Base-by-base conservation (phyloP, 2,888 invertebrate genomes). In the Zaprionus lineosus region DNA sequence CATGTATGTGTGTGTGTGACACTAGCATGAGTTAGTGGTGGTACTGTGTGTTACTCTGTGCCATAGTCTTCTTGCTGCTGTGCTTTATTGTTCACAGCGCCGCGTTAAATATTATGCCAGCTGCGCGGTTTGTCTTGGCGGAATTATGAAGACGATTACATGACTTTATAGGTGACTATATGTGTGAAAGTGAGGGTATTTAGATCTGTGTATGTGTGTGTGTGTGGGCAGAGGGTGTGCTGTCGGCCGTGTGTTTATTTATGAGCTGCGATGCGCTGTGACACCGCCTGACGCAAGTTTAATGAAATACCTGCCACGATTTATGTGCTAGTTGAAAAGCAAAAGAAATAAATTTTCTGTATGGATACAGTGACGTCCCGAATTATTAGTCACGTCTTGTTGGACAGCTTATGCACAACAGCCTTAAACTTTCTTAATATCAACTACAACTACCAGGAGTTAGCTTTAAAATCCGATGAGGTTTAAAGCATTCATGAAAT, bases 111-210 rank as follows among this genome's bases (percentile, higher is more conserved):
- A 78, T 84, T 84, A 77, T 74, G 64, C 72, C 63, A 74, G 59
- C 60, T 82, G 74, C 63, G 34, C 65, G 70, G 60, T 59, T 77
- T 74, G 77, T 73, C 84, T 77, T 79, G 65, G 58, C 41, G 74
- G 68, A 85, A 81, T 83, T 85, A 83, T 85, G 71, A 83, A 85
- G 79, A 81, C 85, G 85, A 85, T 81, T 81, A 79, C 81, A 81
- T 60, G 85, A 84, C 78, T 71, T 84, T 77, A 84, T 77, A 74
- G 82, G 72, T 63, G 65, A 60, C 52, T 69, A 61, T 65, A 60
- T 14, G 56, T 34, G n/a, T n/a, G n/a, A 24, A 31, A 12, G 24
- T 43, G 41, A 61, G 50, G 33, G n/a, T n/a, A n/a, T n/a, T n/a
- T n/a, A n/a, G n/a, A n/a, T n/a, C n/a, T 46, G 37, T 47, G 46